Evolutionary conservation across 2,113 vertebrate genomes (phyloP).

Genomic region (Chionomys nivalis): DNA sequence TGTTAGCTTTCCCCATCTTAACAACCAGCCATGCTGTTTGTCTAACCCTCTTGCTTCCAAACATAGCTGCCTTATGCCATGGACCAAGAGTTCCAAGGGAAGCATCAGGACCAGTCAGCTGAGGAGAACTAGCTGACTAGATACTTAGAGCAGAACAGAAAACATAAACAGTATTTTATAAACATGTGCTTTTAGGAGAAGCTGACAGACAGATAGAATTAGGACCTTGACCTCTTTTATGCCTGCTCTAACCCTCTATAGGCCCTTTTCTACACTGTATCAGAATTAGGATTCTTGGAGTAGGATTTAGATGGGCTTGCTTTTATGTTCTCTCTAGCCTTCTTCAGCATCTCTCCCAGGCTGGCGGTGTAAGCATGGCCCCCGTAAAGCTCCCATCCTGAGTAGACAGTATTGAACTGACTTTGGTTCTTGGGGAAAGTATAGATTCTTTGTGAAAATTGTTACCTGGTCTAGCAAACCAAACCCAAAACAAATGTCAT

Average conservation of each 20-base stretch:
- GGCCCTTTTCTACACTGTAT: not conserved
- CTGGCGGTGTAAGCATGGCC: not conserved
- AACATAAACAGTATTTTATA: not conserved
- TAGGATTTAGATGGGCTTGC: not conserved
- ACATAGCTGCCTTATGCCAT: too few species aligned
- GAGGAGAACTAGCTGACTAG: not conserved
- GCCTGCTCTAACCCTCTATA: not conserved
- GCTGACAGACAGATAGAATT: not conserved
- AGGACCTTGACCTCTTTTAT: not conserved
- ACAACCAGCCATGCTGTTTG: not conserved
- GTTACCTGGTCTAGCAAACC: not conserved
- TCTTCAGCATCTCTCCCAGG: not conserved
- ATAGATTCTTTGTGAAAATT: constrained; percentile 27
- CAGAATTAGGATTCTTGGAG: not conserved
- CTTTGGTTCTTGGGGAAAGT: constrained; percentile 5
- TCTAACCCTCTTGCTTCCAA: not conserved
- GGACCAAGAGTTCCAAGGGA: not conserved
- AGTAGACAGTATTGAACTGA: not conserved
- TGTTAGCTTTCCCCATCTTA: not conserved
- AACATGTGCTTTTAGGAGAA: constrained; percentile 23
- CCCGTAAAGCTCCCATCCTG: not conserved
- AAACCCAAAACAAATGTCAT: constrained; percentile 15
- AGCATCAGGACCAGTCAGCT: not conserved
- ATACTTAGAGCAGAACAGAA: not conserved
- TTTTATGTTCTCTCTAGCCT: not conserved